These are phyloP conservation scores for Chaetophractus vellerosus DNA, from an alignment of 2,797 vertebrate species.

Conservation along the genomic window DNA sequence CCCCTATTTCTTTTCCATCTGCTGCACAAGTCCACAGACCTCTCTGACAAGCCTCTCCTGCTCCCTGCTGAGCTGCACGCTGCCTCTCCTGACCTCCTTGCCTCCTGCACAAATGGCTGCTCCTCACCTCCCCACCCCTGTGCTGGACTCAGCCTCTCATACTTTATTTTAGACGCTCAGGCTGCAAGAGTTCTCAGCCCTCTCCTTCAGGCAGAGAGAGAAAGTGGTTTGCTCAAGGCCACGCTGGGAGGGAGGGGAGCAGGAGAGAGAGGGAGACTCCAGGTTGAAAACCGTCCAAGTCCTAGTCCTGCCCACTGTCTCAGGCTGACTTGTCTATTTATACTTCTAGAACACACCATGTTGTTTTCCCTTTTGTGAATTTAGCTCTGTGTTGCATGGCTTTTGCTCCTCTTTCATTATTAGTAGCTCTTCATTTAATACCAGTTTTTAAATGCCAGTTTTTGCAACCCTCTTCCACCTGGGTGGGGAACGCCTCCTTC, in stretches of 20 bases:
- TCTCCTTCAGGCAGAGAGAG: neutral
- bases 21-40: neutral
- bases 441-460: neutral
- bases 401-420: constrained; percentile 31
- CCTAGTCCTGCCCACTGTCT: neutral
- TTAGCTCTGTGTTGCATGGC: neutral
- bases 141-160: neutral
- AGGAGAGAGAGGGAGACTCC: neutral
- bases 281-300: neutral
- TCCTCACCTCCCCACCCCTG: neutral
- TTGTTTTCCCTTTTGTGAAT: neutral
- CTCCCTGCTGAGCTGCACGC: neutral
- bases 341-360: neutral
- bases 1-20: neutral
- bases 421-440: neutral
- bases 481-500: neutral
- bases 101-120: neutral
- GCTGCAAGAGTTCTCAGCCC: neutral
- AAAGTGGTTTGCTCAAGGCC: neutral
- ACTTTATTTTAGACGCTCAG: neutral
- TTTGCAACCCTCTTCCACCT: neutral
- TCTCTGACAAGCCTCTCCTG: too few relatives aligned
- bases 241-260: neutral
- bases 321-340: neutral
- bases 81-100: neutral